Percentiles rank a stretch among this genome's conserved stretches.
Conservation (phyloP, 2,113 vertebrate species). For the Strigops habroptila region DNA sequence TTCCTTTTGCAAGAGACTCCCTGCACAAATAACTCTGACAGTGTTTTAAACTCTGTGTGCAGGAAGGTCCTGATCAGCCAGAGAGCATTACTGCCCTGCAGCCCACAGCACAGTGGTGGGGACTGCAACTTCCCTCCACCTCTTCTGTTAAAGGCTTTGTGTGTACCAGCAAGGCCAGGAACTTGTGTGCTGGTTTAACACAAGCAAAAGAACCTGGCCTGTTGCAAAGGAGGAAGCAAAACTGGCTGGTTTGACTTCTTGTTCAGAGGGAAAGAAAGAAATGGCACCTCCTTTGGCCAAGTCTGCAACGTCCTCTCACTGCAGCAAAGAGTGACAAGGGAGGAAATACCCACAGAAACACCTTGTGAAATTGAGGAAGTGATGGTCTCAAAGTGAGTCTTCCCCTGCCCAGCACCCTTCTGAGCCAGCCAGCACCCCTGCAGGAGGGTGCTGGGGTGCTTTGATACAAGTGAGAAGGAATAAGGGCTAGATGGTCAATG, state of each 20-base stretch:
- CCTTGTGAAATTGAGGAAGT: not conserved
- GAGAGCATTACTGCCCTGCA: not conserved
- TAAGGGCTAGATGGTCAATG: not conserved
- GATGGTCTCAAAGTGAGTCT: not conserved
- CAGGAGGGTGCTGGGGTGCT: not conserved
- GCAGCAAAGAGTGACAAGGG: no score
- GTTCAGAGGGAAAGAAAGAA: not conserved
- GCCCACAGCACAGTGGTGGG: not conserved
- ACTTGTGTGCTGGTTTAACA: not conserved
- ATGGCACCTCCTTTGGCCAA: not conserved
- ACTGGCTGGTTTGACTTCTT: not conserved
- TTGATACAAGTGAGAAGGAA: accelerated
- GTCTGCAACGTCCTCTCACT: no score
- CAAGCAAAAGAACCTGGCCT: not conserved
- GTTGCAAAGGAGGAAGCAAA: not conserved
- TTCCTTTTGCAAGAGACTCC: not conserved
- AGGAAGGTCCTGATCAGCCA: not conserved
- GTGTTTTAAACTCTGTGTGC: not conserved
- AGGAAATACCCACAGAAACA: no score
- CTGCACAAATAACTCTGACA: not conserved
- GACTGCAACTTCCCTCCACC: not conserved
- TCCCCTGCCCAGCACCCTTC: not conserved
- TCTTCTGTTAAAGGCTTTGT: not conserved
- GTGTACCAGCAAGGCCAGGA: not conserved
- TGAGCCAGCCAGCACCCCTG: not conserved